A percentile compares a stretch with the other conserved stretches of the same genome.
Conservation (phyloP, 2,888 invertebrate genomes). For the Aricia artaxerxes region DNA sequence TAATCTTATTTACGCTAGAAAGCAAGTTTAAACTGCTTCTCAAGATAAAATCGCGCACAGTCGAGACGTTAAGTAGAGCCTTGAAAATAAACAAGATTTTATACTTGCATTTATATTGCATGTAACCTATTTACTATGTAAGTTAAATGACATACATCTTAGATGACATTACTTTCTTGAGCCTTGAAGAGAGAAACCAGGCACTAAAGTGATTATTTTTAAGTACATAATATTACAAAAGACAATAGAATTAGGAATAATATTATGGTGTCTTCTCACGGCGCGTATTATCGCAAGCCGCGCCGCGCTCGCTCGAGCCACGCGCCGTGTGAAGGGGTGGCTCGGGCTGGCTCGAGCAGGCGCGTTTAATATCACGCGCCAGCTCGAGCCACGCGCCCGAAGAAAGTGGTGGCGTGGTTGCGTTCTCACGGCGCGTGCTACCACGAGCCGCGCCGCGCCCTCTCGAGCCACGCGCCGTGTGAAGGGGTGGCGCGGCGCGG, state of each 20-base stretch:
- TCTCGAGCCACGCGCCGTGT: no score
- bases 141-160: not conserved
- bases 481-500: no score
- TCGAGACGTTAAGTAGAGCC: conserved; percentile 29
- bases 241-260: not conserved
- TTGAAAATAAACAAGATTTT: conserved; percentile 32
- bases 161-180: not conserved
- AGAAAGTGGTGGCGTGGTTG: no score
- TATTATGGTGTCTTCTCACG: not conserved
- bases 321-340: no score
- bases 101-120: conserved; percentile 20
- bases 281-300: no score
- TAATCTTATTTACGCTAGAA: conserved; percentile 10
- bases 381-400: no score
- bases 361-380: no score
- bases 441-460: no score
- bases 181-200: not conserved
- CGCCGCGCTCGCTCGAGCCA: no score
- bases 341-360: no score
- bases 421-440: no score
- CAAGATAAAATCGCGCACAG: conserved; percentile 29
- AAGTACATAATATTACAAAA: not conserved
- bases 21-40: conserved; percentile 19
- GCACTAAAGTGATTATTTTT: not conserved
- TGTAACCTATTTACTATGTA: not conserved